Conservation (phyloP, 2,113 vertebrate genomes). For the Rhagologus leucostigma region DNA sequence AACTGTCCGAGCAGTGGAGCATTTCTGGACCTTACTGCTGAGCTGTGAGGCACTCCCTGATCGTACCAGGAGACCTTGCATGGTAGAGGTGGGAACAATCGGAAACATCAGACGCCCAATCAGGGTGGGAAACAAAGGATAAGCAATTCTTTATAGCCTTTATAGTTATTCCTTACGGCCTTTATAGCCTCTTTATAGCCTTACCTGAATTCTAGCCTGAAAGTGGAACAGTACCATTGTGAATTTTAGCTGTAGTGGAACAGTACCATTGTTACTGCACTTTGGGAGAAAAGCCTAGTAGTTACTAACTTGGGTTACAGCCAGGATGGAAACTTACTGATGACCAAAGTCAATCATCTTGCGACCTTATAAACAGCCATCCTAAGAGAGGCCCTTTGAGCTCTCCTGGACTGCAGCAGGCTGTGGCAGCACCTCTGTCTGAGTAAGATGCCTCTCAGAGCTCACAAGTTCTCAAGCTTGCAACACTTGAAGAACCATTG, state of each 20-base stretch:
- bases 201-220: neutral
- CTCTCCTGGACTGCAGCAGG: neutral
- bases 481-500: rapidly evolving
- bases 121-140: neutral
- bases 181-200: too few species aligned
- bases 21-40: neutral
- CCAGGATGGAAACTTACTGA: neutral
- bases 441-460: neutral
- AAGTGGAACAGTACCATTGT: neutral
- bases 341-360: neutral
- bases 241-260: too few species aligned
- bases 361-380: neutral
- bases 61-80: neutral
- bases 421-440: neutral
- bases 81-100: neutral
- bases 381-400: neutral
- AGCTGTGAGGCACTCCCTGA: neutral
- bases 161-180: too few species aligned
- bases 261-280: neutral
- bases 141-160: neutral
- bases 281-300: neutral
- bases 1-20: neutral
- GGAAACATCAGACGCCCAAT: neutral
- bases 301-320: neutral
- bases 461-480: neutral